Base-by-base conservation (phyloP, 1,140 invertebrate genomes). In the Homarus americanus region DNA sequence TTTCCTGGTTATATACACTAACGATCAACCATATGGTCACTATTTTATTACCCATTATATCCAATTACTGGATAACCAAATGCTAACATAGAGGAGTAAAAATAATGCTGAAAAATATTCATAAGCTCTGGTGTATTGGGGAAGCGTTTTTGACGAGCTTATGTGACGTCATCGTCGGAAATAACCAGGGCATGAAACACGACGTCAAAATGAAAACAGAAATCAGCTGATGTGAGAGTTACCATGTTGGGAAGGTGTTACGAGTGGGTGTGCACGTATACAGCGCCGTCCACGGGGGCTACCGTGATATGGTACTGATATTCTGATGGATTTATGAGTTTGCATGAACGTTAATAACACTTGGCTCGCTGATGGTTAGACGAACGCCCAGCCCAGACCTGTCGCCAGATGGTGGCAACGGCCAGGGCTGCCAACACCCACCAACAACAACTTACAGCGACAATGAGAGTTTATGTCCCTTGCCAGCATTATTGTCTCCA, bases 341-440 rank as follows among this genome's bases (percentile, higher is more conserved):
- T 83, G 88, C 88, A 90, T 83, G 80, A 83, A 58, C 87, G 87
- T 53, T 82, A 89, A 89, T 89, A 89, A 89, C 87, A 89, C 78
- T 82, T 66, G 53, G 44, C 75, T 36, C 1, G 44, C 49, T 66
- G 79, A 87, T 87, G 79, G 87, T 38, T 89, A 89, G 79, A 82
- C 79, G 79, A 69, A 82, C 80, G 79, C 28, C 75, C 63, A 82
- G 82, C 17, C 38, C 9, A 36, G 85, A 82, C 49, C 79, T 73
- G 87, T 34, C 87, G 66, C 87, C 87, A 89, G 79, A 89, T 89
- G 87, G 79, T 58, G 36, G 38, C 63, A 89, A 89, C 49, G 44
- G 32, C 36, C 40, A 44, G 44, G 34, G 87, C 28, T 82, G 41
- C 87, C 87, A 89, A 49, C 87, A 7, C 28, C 20, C 28, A 15